Conservation (phyloP, 2,888 invertebrate genomes). For the Tribolium freemani region DNA sequence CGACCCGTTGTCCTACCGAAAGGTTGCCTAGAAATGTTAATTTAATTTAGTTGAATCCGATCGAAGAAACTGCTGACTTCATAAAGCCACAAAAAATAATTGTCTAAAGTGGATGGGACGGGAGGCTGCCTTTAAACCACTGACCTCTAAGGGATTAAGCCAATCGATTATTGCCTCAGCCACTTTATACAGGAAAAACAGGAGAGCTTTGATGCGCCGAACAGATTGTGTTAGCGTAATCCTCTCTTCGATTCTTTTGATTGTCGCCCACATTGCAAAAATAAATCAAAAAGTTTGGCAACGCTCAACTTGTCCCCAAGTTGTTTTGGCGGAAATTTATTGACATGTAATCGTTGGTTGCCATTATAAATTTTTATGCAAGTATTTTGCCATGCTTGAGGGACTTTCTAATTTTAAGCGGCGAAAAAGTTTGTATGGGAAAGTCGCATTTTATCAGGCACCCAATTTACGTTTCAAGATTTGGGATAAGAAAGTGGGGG, state of each 20-base stretch:
- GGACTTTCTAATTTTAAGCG: not conserved
- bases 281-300: not conserved
- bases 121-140: not conserved
- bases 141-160: slow-evolving; percentile 18
- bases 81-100: not conserved
- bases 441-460: not conserved
- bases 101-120: not conserved
- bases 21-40: not conserved
- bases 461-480: too few relatives aligned
- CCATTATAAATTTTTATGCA: not conserved
- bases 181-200: slow-evolving; percentile 9
- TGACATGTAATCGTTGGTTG: not conserved
- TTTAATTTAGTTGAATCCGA: not conserved
- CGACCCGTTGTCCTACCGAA: not conserved
- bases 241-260: not conserved
- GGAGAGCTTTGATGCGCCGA: slow-evolving; percentile 15
- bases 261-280: not conserved
- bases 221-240: slow-evolving; percentile 17
- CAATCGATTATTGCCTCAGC: slow-evolving; percentile 21
- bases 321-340: not conserved
- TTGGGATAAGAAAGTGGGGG: too few relatives aligned
- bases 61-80: not conserved
- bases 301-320: not conserved
- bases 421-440: not conserved
- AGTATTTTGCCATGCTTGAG: not conserved